Conservation (phyloP, 2,888 invertebrate genomes). For the Nemotelus nigrinus region DNA sequence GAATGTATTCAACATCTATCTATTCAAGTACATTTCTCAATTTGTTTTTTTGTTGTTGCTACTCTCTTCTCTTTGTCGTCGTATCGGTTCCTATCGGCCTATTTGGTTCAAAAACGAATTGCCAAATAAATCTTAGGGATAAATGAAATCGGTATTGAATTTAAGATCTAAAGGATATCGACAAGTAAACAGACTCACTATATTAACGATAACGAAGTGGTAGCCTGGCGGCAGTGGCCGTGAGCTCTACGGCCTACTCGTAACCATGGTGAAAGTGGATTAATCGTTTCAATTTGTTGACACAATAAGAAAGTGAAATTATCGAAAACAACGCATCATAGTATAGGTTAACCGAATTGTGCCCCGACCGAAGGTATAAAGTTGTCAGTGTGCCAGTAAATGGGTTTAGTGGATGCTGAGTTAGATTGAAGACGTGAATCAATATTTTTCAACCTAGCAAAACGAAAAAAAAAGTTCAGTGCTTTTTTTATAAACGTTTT, state of each 20-base stretch:
- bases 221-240: not conserved
- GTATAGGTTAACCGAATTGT: too few relatives aligned
- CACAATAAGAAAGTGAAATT: conserved; percentile 28
- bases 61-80: conserved; percentile 15
- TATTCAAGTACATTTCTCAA: conserved; percentile 28
- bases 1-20: not conserved
- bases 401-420: too few relatives aligned
- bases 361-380: too few relatives aligned
- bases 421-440: too few relatives aligned
- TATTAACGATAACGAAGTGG: conserved; percentile 2
- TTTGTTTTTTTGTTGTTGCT: conserved; percentile 9
- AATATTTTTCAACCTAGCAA: too few relatives aligned
- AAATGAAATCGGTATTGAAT: conserved; percentile 34
- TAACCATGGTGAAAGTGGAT: not conserved
- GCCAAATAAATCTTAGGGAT: conserved; percentile 35
- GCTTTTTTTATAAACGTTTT: conserved; percentile 13
- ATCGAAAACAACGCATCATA: not conserved
- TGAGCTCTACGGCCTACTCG: too few relatives aligned
- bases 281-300: conserved; percentile 36
- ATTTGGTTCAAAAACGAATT: conserved; percentile 27
- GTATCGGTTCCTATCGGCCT: not conserved
- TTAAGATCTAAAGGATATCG: conserved; percentile 17
- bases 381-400: too few relatives aligned
- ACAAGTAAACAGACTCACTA: not conserved
- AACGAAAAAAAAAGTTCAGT: not conserved